A percentile compares a stretch with the other conserved stretches of the same genome.
Conservation (phyloP, 2,888 invertebrate genomes). For the Cinara cedri region DNA sequence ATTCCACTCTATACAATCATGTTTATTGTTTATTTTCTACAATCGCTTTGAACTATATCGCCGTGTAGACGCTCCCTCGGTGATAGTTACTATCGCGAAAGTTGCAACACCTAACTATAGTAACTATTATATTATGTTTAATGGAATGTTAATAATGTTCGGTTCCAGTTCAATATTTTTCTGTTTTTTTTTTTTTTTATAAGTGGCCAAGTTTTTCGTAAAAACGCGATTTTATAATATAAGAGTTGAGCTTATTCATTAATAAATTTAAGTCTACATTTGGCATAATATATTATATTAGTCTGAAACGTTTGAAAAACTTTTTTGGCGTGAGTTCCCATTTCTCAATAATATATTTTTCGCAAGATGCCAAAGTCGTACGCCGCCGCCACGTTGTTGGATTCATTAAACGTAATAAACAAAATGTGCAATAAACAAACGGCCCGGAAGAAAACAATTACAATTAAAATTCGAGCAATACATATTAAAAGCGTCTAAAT, state of each 20-base stretch:
- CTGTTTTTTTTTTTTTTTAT: conserved; percentile 2
- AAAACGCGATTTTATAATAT: neutral
- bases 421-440: conserved; percentile 29
- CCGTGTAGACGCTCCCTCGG: too few relatives aligned
- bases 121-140: too few relatives aligned
- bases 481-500: conserved; percentile 28
- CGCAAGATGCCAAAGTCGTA: conserved; percentile 22
- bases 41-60: too few relatives aligned
- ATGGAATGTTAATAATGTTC: too few relatives aligned
- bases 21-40: too few relatives aligned
- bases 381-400: conserved; percentile 1
- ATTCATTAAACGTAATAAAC: conserved; percentile 42
- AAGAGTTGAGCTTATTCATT: conserved; percentile 3
- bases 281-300: conserved; percentile 34
- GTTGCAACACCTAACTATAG: too few relatives aligned
- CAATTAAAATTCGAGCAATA: neutral
- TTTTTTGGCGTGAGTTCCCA: conserved; percentile 42
- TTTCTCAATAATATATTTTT: conserved; percentile 16
- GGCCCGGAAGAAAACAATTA: conserved; percentile 29
- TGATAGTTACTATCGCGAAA: too few relatives aligned
- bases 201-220: conserved; percentile 9
- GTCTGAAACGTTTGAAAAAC: conserved; percentile 37
- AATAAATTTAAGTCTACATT: conserved; percentile 30
- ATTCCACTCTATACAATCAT: too few relatives aligned
- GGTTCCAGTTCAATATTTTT: neutral